phyloP scores from a whole-genome alignment of 2,888 invertebrate species.

The Deilephila porcellus region DNA sequence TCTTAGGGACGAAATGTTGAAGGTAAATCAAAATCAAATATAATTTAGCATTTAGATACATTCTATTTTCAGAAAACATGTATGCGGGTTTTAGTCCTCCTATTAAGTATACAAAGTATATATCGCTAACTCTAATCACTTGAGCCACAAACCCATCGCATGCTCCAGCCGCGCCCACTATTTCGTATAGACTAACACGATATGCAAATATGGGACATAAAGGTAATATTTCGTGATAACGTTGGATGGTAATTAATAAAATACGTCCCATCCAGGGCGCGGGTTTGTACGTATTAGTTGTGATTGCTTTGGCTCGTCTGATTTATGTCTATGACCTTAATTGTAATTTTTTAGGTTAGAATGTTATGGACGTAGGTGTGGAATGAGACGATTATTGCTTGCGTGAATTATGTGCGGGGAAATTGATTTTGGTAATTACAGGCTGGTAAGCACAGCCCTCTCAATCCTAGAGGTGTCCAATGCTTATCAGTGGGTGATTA shows the following conservation, averaged over 20 bases:
- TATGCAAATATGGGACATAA: constrained; percentile 83
- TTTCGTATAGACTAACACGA: constrained; percentile 74
- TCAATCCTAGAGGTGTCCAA: no score
- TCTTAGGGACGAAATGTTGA: no score
- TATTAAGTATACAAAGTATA: no score
- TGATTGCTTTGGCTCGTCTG: constrained; percentile 66
- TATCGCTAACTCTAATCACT: constrained; percentile 38
- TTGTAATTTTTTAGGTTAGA: constrained; percentile 45
- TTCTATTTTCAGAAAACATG: no score
- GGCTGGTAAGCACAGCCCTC: no score
- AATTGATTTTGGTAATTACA: no score
- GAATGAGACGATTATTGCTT: neutral
- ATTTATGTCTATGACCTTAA: constrained; percentile 70
- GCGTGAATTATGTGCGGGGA: no score
- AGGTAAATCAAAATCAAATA: no score
- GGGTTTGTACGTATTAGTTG: constrained; percentile 62
- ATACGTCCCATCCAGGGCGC: constrained; percentile 77
- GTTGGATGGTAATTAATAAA: constrained; percentile 79
- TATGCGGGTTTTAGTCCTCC: no score
- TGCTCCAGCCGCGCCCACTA: constrained; percentile 68
- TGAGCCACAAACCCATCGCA: constrained; percentile 56
- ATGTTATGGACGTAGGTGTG: constrained; percentile 23
- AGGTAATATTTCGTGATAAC: constrained; percentile 83
- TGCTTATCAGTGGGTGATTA: no score
- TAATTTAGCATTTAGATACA: no score